These are phyloP conservation scores for Macrobrachium rosenbergii DNA, from an alignment of 1,140 invertebrate genomes.

Conservation along the genomic window DNA sequence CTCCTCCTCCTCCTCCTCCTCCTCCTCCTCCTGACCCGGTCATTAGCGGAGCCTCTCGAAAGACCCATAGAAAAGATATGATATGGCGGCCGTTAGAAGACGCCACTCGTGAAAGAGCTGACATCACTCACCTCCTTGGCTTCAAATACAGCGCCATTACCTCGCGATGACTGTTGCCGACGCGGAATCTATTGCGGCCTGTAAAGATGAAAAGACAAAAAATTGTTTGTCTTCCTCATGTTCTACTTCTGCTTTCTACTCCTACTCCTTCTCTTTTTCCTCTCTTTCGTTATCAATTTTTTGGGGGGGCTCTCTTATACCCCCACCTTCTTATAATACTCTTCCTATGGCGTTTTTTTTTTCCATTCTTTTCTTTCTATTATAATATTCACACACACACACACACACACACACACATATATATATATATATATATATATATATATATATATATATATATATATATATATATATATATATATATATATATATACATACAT, in stretches of 20 bases:
- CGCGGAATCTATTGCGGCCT: no score
- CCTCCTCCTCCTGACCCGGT: no score
- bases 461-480: background rate
- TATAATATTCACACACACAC: background rate
- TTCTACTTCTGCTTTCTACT: background rate
- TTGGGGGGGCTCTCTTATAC: no score
- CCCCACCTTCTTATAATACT: background rate
- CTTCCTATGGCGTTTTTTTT: background rate
- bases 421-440: conserved; percentile 12
- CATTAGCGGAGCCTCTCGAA: no score
- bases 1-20: no score
- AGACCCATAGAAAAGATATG: no score
- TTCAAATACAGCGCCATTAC: no score
- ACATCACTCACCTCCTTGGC: no score
- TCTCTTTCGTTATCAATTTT: background rate
- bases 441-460: conserved; percentile 1
- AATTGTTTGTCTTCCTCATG: background rate
- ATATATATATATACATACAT: background rate
- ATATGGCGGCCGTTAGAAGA: no score
- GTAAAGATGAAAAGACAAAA: no score
- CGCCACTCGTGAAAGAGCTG: no score
- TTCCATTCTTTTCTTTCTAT: background rate
- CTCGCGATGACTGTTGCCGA: no score
- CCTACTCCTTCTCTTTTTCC: background rate
- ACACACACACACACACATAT: conserved; percentile 1